These are phyloP conservation scores for Anoplophora glabripennis DNA, from an alignment of 1,140 invertebrate species.

Conservation along the genomic window DNA sequence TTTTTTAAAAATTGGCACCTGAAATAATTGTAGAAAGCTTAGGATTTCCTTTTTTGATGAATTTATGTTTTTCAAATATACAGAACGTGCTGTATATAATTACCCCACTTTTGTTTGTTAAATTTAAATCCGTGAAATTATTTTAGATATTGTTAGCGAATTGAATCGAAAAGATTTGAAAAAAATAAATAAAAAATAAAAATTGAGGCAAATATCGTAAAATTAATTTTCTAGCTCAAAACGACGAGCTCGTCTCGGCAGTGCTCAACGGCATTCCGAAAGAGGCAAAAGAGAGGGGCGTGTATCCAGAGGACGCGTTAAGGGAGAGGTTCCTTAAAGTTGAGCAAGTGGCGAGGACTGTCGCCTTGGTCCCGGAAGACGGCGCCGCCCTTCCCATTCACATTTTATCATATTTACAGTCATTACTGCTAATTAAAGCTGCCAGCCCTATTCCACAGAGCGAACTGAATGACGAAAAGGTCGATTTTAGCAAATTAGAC, in stretches of 20 bases:
- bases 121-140: too few species aligned
- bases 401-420: slow-evolving; percentile 86
- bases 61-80: too few species aligned
- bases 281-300: slow-evolving; percentile 73
- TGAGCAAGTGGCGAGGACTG: slow-evolving; percentile 66
- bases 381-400: slow-evolving; percentile 78
- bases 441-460: slow-evolving; percentile 62
- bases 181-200: too few species aligned
- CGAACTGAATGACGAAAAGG: slow-evolving; percentile 66
- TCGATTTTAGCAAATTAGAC: slow-evolving; percentile 68
- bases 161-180: too few species aligned
- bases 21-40: too few species aligned
- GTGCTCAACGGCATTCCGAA: slow-evolving; percentile 75
- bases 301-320: slow-evolving; percentile 81
- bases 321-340: slow-evolving; percentile 80
- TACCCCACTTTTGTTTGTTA: too few species aligned
- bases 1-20: too few species aligned
- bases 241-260: slow-evolving; percentile 68
- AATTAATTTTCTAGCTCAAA: slow-evolving; percentile 48
- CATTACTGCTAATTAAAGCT: slow-evolving; percentile 64
- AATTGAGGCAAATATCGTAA: neutral
- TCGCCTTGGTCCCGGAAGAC: slow-evolving; percentile 80
- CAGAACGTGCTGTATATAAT: too few species aligned
- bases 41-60: too few species aligned
- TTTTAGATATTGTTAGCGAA: too few species aligned